Conservation (phyloP, 1,140 invertebrate species). For the Plectus sambesii region DNA sequence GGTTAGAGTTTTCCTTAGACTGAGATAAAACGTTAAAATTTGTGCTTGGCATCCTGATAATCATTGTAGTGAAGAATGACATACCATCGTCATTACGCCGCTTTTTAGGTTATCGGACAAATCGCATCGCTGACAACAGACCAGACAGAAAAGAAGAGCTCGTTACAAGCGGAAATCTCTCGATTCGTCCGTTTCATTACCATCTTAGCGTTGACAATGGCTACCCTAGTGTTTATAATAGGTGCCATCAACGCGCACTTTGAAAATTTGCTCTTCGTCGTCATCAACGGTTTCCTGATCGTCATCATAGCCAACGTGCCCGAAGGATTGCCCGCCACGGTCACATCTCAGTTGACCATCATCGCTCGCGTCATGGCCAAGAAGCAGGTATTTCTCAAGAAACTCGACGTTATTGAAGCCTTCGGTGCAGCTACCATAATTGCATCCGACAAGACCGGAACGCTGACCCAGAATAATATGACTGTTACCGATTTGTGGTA, state of each 20-base stretch:
- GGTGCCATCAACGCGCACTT: conserved; percentile 11
- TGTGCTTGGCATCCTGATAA: no score
- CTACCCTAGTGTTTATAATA: conserved; percentile 7
- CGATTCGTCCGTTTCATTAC: conserved; percentile 33
- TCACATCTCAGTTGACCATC: conserved; percentile 89
- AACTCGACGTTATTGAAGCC: conserved; percentile 91
- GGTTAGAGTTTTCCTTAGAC: no score
- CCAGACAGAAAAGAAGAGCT: conserved; percentile 17
- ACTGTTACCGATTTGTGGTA: conserved; percentile 63
- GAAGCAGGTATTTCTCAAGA: conserved; percentile 90
- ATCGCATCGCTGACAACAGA: conserved; percentile 34
- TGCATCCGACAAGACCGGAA: conserved; percentile 96
- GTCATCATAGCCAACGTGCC: conserved; percentile 55
- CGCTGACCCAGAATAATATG: conserved; percentile 96
- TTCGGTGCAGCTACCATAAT: conserved; percentile 90
- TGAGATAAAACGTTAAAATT: no score
- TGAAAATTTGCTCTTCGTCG: conserved; percentile 3
- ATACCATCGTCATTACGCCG: neutral
- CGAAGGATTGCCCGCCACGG: conserved; percentile 93
- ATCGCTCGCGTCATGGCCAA: conserved; percentile 98
- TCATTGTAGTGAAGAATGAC: no score
- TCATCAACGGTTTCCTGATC: conserved; percentile 22
- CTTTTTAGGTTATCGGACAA: conserved; percentile 33
- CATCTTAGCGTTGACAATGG: conserved; percentile 26
- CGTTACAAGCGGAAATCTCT: conserved; percentile 29